Evolutionary conservation across 2,113 vertebrate genomes (phyloP), one percentile per base, ranked within the genome.

Genomic region (Odocoileus virginianus): DNA sequence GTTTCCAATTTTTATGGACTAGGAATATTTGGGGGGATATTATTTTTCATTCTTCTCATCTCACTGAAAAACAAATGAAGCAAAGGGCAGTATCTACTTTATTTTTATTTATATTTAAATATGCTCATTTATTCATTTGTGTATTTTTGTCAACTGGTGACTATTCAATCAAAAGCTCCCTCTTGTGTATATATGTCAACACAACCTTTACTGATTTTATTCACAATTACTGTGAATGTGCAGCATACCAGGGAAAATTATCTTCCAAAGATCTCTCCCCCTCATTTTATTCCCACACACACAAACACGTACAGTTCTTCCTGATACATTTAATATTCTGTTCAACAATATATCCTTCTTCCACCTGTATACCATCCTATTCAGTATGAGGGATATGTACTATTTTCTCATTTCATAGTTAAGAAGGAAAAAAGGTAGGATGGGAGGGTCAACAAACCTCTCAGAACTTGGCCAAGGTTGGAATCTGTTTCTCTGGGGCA

Each of bases 11-110:
- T n/a, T 79, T 82, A 36, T n/a, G 55, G 50, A 89, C 36, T 88
- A 91, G 85, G 93, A 97, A 83, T 74, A 64, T 91, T 98, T 97
- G 67, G 30, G 3, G 64, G 5, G 30, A 89, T 82, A 92, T 94
- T 45, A 81, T 33, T 90, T 87, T 89, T 79, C 57, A 90, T 83
- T 97, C 90, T 87, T 94, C 86, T 79, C 27, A 47, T 71, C 28
- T 79, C n/a, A 36, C 4, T 89, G 50, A 89, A 97, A 97, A 90
- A 21, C 27, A 91, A 96, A 78, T 43, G 36, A 93, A 86, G 36
- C n/a, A 67, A 87, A 87, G 57, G 25, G 67, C 67, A 93, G 78
- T 83, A 86, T 1, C 54, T 43, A 43, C 28, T 96, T 67, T 57
- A 9, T n/a, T 91, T 89, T 95, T 19, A 43, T 91, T 92, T 61